These are phyloP conservation scores for Catamblyrhynchus diadema DNA, from an alignment of 2,797 vertebrate species.

Conservation along the genomic window DNA sequence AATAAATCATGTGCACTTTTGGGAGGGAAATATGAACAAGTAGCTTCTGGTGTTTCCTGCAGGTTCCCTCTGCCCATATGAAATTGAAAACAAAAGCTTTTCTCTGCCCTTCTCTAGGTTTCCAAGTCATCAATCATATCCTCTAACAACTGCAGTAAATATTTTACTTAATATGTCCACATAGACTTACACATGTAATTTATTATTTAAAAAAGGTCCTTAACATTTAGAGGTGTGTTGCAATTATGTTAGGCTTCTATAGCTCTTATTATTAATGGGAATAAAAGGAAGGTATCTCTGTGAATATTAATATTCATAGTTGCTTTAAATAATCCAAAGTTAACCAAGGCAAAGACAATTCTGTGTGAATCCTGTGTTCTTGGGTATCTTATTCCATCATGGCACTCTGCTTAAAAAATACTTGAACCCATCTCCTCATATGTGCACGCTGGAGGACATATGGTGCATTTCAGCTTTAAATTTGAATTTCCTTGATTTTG, in stretches of 20 bases:
- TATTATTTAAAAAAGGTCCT: background rate
- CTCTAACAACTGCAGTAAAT: background rate
- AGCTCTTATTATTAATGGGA: background rate
- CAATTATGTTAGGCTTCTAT: constrained; percentile 10
- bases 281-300: background rate
- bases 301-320: background rate
- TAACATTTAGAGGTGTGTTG: background rate
- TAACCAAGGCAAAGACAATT: background rate
- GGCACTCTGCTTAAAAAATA: background rate
- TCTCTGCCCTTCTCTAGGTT: background rate
- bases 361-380: background rate
- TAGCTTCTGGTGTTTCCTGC: background rate
- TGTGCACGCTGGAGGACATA: constrained; percentile 58
- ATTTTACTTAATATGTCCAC: background rate
- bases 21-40: background rate
- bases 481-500: constrained; percentile 69
- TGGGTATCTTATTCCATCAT: background rate
- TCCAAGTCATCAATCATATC: background rate
- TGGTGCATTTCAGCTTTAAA: constrained; percentile 72
- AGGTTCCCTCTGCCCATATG: background rate
- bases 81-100: background rate
- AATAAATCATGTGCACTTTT: background rate
- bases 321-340: background rate
- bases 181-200: background rate
- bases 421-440: constrained; percentile 35